Evolutionary conservation across 2,888 invertebrate species (phyloP), one percentile per base, ranked within the genome.

Genomic region (Xestoiulus laeticollis): DNA sequence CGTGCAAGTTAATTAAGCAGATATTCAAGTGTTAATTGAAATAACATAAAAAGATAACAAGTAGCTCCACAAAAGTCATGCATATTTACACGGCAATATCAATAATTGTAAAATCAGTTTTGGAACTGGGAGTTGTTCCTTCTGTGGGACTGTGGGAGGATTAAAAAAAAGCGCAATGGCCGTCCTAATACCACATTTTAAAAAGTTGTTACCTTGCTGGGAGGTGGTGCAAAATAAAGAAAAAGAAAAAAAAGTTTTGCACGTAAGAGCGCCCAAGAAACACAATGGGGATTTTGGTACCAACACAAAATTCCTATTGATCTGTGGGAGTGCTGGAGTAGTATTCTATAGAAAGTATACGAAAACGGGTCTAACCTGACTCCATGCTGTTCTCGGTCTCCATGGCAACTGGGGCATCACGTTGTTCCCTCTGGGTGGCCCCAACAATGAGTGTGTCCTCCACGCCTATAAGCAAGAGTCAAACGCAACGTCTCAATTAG

Each of bases 301-400:
- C 78, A 78, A 30, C 78, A 30, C 26, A 26, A 22, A 78, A 78
- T 78, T 30, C 78, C 78, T 78, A 78, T 78, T 78, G 78, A 78
- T 78, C 78, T 30, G 10, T 78, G 30, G 78, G 78, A 78, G 78
- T 78, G 30, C 78, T 78, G 26, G 78, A 78, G 30, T 78, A 78
- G 78, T 26, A 78, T 78, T 78, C 78, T 78, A 78, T 78, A 78
- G 12, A 30, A 22, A 78, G 78, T 12, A 22, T 78, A 78, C 30
- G 78, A 85, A 85, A 85, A 85, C 44, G 38, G 87, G 38, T 83
- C 87, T 87, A 68, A 89, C 89, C 89, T 88, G 89, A 89, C 86
- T 89, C 89, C 59, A 89, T 30, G 85, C 88, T 89, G 89, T 89
- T 89, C 85, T 89, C 89, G 12, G 89, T 89, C 85, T 89, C 89